Conservation (phyloP, 2,797 vertebrate genomes). For the Acanthurus lineatus region DNA sequence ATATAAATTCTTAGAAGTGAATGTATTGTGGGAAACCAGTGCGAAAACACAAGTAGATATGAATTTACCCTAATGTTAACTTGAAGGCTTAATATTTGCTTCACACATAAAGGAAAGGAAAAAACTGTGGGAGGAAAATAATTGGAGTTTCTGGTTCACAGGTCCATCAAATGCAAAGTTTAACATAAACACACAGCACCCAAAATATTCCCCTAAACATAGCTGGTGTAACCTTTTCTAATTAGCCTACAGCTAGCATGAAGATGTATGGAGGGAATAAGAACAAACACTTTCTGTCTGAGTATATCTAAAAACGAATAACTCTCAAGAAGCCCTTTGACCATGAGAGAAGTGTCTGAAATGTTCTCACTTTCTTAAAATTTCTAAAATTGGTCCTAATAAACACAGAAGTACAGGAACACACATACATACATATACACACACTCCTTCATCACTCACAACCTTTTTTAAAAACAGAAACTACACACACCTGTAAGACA, state of each 20-base stretch:
- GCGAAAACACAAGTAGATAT: neutral
- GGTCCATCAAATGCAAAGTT: neutral
- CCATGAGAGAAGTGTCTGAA: conserved; percentile 1
- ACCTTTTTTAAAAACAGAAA: too few relatives aligned
- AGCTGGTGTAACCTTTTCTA: neutral
- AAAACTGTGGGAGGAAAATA: conserved; percentile 5
- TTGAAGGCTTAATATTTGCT: neutral
- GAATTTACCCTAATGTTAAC: neutral
- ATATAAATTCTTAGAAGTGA: too few relatives aligned
- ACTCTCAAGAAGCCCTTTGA: conserved; percentile 9
- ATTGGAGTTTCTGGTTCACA: neutral
- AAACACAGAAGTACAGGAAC: neutral
- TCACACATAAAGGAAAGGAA: neutral
- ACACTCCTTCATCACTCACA: too few relatives aligned
- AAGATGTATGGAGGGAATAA: too few relatives aligned
- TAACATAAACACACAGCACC: neutral
- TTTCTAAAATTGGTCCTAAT: conserved; percentile 6
- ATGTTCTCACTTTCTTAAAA: neutral
- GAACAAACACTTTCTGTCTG: neutral
- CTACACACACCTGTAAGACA: neutral
- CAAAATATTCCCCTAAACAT: neutral
- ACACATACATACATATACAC: neutral
- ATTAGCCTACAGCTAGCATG: neutral
- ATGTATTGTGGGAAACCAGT: neutral
- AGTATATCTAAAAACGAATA: conserved; percentile 6